phyloP scores from a whole-genome alignment of 2,888 invertebrate species.

The Melipona bicolor region DNA sequence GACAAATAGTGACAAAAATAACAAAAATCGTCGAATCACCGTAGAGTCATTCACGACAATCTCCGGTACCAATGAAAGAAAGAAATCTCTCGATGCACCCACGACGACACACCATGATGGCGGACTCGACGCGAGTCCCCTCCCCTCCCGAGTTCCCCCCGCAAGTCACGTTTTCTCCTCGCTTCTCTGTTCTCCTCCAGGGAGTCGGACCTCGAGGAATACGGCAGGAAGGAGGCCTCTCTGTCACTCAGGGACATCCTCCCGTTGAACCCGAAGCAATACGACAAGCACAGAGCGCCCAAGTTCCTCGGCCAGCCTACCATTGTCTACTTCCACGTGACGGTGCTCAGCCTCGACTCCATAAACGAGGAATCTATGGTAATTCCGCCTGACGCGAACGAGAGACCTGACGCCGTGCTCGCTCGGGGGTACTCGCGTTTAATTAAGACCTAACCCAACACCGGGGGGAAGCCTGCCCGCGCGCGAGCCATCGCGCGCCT shows the following conservation, averaged over 20 bases:
- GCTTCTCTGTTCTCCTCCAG: constrained; percentile 77
- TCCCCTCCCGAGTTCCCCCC: neutral
- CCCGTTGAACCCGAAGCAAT: constrained; percentile 93
- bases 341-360: constrained; percentile 95
- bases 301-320: constrained; percentile 94
- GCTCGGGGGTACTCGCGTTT: constrained; percentile 7
- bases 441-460: constrained; percentile 32
- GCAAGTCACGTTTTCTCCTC: constrained; percentile 72
- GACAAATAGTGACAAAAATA: no score
- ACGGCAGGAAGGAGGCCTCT: constrained; percentile 86
- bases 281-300: constrained; percentile 95
- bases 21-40: no score
- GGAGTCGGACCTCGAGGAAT: constrained; percentile 82
- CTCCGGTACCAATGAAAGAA: no score
- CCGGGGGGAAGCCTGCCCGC: constrained; percentile 13
- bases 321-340: constrained; percentile 95
- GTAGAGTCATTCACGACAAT: no score
- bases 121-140: no score
- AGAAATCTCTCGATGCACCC: no score
- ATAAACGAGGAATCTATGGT: constrained; percentile 98
- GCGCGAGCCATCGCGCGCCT: neutral
- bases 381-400: constrained; percentile 23
- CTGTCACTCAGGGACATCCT: constrained; percentile 93
- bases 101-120: no score
- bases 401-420: neutral